Evolutionary conservation across 2,113 vertebrate genomes (phyloP), one percentile per base, ranked within the genome.

Genomic region (Sturnus vulgaris): DNA sequence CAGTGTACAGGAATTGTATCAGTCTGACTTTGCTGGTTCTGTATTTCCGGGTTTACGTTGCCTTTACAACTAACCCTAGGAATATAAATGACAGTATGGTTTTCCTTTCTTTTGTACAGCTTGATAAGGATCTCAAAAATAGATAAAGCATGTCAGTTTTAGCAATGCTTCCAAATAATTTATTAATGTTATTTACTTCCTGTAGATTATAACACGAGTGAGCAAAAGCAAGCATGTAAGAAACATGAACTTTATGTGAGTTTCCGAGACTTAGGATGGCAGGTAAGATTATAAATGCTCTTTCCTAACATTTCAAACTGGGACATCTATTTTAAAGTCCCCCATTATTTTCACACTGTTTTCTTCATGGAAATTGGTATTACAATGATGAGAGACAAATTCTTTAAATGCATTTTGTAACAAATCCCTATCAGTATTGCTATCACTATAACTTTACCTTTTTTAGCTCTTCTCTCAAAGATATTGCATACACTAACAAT

Each of bases 191-290:
- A 81, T 95, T 96, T 97, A 90, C 90, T 90, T 50, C 73, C 40
- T 90, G 50, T 91, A 99, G 99, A 99, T 98, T 99, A 98, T 92
- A 99, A 99, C 95, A 99, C 98, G 77, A 99, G 99, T 9, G 99
- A 99, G 92, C 99, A 99, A 97, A 99, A 99, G 80, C 99, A 99
- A 97, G 99, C 99, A 66, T 99, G 99, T 93, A 99, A 99, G 97
- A 99, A 99, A 95, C 99, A 99, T 11, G 99, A 99, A 94, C 99
- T 99, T 42, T 99, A 99, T 4, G 99, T 99, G 96, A 99, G 99
- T 88, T 99, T 99, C 94, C 98, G 99, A 69, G 99, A 99, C 88
- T 97, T 99, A 80, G 99, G 99, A 85, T 99, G 99, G 99, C 99
- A 99, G 99, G 99, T 99, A 98, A 93, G 96, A 13, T 78, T 35